Evolutionary conservation across 2,888 invertebrate genomes (phyloP), one percentile per base, ranked within the genome.

Genomic region (Mycalesis mineus): DNA sequence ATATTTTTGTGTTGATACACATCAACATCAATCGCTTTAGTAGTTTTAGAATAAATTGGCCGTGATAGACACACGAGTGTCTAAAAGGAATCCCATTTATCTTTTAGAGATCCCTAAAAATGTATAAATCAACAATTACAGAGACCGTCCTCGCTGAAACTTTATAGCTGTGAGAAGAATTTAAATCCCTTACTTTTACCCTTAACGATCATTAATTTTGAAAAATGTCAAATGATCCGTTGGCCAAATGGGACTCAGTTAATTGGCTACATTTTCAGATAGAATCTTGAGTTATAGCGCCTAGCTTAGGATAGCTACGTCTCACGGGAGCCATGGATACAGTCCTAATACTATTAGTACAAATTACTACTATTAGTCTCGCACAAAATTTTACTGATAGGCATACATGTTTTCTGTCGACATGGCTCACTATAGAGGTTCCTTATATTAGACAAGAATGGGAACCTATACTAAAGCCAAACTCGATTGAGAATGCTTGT

Each of bases 221-320:
- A 60, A 48, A 60, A 37, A 50, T 13, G 49, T 50, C 54, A 54
- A 58, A 58, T 51, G 50, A 51, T 55, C 55, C 42, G 36, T 41
- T 51, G 45, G 40, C 29, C 22, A 45, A 57, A 49, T 39, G 36
- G 52, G 39, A 31, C 45, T 36, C 41, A 22, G 42, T 33, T 61
- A 61, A 61, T 58, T 58, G 60, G 58, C 50, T 55, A 44, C 15
- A 40, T 42, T 55, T 22, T 42, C 47, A 52, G 50, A 60, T 53
- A 40, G 41, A 36, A 52, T 37, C 55, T 31, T 52, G 55, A 61
- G 55, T 55, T 58, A 61, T 47, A 29, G 6, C 37, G 22, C 33
- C 49, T 17, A 40, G 33, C 11, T 51, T 40, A 15, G 40, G 40
- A 29, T 11, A 31, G 40, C 51, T 15, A 17, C 8, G 8, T 31